Evolutionary conservation across 2,888 invertebrate genomes (phyloP).

Genomic region (Calameuta idolon): DNA sequence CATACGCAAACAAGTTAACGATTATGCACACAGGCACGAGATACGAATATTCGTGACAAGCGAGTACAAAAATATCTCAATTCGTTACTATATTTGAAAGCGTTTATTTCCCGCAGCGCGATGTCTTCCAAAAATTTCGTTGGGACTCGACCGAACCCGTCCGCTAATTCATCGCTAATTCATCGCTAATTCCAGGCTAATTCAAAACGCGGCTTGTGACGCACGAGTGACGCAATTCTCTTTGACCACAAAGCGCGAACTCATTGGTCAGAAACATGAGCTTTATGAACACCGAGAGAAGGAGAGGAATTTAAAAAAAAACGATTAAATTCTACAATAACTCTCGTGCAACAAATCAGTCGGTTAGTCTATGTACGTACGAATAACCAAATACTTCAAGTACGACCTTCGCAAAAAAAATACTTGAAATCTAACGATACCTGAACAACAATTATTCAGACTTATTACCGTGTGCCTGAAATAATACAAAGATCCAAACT

Average conservation of each 20-base stretch:
- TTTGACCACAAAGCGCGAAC: not conserved
- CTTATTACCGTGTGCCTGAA: not conserved
- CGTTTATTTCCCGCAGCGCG: not conserved
- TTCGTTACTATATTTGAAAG: not conserved
- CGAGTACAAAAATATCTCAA: not conserved
- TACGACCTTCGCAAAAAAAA: not conserved
- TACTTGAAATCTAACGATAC: not conserved
- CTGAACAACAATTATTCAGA: not conserved
- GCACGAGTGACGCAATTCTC: not conserved
- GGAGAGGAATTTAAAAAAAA: not conserved
- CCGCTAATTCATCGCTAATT: not conserved
- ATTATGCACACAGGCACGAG: not conserved
- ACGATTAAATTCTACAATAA: not conserved
- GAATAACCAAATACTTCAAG: not conserved
- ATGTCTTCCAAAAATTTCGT: not conserved
- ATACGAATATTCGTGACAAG: not conserved
- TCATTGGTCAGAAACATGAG: not conserved
- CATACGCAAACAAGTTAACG: not conserved
- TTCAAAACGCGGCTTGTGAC: not conserved
- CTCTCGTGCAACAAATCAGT: not conserved
- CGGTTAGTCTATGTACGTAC: not conserved
- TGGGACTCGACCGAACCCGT: not conserved
- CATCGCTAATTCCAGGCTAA: not conserved
- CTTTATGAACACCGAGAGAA: not conserved
- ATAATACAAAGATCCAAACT: not conserved